Evolutionary conservation across 2,888 invertebrate genomes (phyloP).

Genomic region (Graphium colonna): DNA sequence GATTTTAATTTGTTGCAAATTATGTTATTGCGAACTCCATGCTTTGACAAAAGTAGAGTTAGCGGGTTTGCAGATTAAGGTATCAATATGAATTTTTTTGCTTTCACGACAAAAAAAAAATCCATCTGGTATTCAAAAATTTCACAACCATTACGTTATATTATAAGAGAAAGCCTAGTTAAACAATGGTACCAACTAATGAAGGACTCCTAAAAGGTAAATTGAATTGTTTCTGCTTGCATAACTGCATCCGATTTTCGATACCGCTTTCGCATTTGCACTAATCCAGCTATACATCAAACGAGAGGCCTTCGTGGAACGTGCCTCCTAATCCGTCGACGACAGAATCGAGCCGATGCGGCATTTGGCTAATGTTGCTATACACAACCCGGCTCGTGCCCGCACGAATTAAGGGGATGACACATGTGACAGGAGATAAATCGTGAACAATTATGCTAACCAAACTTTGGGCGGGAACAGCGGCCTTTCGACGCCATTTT

Average conservation of each 20-base stretch:
- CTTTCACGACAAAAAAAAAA: no score
- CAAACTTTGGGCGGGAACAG: conserved; percentile 34
- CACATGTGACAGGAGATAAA: conserved; percentile 68
- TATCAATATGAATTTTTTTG: no score
- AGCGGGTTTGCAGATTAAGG: no score
- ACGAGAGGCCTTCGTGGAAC: conserved; percentile 61
- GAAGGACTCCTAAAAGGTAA: no score
- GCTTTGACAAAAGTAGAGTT: no score
- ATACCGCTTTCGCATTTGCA: conserved; percentile 5
- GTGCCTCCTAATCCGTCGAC: conserved; percentile 59
- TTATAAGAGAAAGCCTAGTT: neutral
- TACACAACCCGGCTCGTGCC: conserved; percentile 45
- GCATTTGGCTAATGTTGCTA: conserved; percentile 40
- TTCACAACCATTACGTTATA: no score
- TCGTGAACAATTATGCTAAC: conserved; percentile 61
- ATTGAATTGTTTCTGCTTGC: no score
- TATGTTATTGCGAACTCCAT: no score
- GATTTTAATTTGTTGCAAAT: no score
- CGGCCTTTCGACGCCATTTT: conserved; percentile 36
- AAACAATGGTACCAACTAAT: no score
- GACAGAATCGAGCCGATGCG: conserved; percentile 44
- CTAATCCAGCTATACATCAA: conserved; percentile 59
- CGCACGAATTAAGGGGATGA: conserved; percentile 64
- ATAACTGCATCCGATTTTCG: no score
- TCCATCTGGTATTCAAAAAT: no score